Evolutionary conservation across 1,140 invertebrate genomes (phyloP), one percentile per base, ranked within the genome.

Genomic region (Pectinophora gossypiella): DNA sequence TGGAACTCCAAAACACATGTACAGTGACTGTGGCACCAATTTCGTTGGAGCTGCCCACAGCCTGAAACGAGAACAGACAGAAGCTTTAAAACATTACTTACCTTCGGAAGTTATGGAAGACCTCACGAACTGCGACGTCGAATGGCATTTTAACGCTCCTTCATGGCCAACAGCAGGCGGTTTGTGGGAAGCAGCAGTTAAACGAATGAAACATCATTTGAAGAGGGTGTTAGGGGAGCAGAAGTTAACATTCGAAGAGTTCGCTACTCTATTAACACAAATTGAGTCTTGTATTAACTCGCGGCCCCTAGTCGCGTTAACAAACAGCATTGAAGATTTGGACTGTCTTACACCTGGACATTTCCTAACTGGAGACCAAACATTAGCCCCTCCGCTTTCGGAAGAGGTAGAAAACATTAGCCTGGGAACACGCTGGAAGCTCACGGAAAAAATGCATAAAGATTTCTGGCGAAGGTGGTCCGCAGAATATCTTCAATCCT

Each of bases 241-340:
- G 19, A 51, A 58, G 21, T 57, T 87, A 2, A 82, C 68, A 5
- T 70, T n/a, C 27, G 61, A 64, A 42, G 51, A 64, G 55, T 69
- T 73, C 16, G 56, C 53, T 1, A 79, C 68, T 0, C 18, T 76
- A 5, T 40, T 78, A 3, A 21, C 23, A 47, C 68, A 76, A 53
- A 61, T 76, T 18, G 76, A 83, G 51, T 73, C 75, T 1, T 61
- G 57, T 15, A 20, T 81, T 3, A 83, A 83, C 38, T 77, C 71
- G 1, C 13, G 78, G 7, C 66, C 69, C 12, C 19, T 62, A 1
- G 46, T 23, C 13, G 35, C 23, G 10, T 43, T 61, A 12, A 49
- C 48, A 4, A 55, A 61, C 16, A 35, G 43, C 18, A 16, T 52
- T 7, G 51, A 57, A 1, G 51, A 48, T 46, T 10, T n/a, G n/a